Percentiles rank a stretch among this genome's conserved stretches.
Evolutionary conservation across 2,888 invertebrate species (phyloP).

Genomic region (Microctonus hyperodae): DNA sequence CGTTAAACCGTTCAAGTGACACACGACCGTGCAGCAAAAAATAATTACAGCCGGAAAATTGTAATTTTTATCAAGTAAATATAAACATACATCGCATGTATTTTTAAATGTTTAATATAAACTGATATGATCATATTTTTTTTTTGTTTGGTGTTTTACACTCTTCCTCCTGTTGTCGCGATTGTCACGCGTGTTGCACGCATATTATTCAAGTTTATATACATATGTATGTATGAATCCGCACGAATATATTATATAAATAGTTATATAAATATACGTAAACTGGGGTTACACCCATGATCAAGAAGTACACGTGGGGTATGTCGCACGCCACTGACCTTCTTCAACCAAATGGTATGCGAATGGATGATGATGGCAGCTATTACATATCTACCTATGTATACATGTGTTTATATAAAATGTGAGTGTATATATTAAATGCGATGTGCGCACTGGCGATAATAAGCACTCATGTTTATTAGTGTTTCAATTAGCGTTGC

Average conservation of each 20-base stretch:
- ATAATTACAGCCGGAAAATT: neutral
- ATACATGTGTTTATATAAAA: neutral
- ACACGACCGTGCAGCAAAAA: neutral
- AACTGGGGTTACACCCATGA: conserved; percentile 29
- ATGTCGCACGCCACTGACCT: conserved; percentile 47
- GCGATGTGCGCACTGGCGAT: too few relatives aligned
- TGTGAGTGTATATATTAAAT: too few relatives aligned
- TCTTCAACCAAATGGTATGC: conserved; percentile 42
- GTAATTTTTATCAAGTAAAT: neutral
- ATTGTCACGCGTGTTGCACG: conserved; percentile 43
- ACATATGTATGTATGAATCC: conserved; percentile 13
- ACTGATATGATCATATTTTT: conserved; percentile 25
- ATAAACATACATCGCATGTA: neutral
- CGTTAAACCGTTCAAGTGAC: neutral
- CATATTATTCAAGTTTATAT: conserved; percentile 30
- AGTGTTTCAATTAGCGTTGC: conserved; percentile 8
- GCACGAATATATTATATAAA: neutral
- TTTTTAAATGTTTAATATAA: neutral
- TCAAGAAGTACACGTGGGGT: conserved; percentile 34
- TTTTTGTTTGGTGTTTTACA: conserved; percentile 8
- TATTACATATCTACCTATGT: neutral
- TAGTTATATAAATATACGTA: neutral
- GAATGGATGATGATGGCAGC: conserved; percentile 15
- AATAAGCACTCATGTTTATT: neutral
- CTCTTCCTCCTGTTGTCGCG: conserved; percentile 39